phyloP scores from a whole-genome alignment of 2,888 invertebrate genomes.

The Muschampia plurimacula region DNA sequence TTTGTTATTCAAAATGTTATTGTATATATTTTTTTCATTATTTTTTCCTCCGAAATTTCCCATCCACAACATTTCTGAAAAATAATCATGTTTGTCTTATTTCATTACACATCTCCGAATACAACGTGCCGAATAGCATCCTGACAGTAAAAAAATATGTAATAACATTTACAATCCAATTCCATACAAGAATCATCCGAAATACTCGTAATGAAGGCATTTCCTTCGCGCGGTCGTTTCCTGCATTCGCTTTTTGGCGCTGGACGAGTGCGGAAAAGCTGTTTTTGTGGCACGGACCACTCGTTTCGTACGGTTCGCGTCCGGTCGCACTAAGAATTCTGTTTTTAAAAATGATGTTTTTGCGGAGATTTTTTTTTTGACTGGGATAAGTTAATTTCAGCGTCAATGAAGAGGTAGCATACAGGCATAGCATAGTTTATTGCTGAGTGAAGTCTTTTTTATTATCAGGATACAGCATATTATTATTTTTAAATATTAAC shows the following conservation, averaged over 20 bases:
- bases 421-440: no score
- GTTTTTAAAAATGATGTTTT: not conserved
- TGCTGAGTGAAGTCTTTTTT: no score
- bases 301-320: not conserved
- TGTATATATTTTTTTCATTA: no score
- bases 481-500: no score
- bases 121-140: not conserved
- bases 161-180: not conserved
- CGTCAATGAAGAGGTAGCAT: no score
- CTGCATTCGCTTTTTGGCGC: not conserved
- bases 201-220: constrained; percentile 3
- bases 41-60: no score
- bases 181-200: not conserved
- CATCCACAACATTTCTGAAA: no score
- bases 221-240: constrained; percentile 1
- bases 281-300: not conserved
- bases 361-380: not conserved
- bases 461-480: no score
- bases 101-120: no score
- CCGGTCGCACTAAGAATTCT: not conserved
- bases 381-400: no score
- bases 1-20: no score
- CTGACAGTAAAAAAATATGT: not conserved
- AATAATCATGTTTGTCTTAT: no score
- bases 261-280: not conserved